Percentiles rank a stretch among this genome's conserved stretches.
These are phyloP conservation scores for Syrphus vitripennis DNA, from an alignment of 2,888 invertebrate species.

Conservation along the genomic window DNA sequence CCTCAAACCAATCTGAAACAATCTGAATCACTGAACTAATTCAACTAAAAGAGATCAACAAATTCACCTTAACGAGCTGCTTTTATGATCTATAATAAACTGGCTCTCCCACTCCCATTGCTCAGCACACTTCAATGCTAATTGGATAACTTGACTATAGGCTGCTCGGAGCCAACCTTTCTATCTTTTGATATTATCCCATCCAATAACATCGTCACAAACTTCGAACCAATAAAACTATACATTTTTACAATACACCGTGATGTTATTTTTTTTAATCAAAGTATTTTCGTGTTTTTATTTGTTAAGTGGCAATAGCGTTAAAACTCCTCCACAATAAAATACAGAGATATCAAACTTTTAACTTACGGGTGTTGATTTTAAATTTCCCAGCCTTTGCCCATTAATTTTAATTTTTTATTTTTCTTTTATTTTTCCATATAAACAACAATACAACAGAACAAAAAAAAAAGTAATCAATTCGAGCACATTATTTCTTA, in stretches of 20 bases:
- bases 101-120: no score
- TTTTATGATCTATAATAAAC: no score
- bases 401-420: constrained; percentile 5
- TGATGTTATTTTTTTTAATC: neutral
- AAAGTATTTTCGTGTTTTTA: neutral
- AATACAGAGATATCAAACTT: neutral
- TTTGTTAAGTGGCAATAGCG: neutral
- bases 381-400: neutral
- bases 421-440: neutral
- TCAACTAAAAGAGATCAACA: no score
- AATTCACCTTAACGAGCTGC: no score
- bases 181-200: neutral
- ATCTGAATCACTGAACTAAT: no score
- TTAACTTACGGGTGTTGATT: neutral
- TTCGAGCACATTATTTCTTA: constrained; percentile 3
- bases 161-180: neutral
- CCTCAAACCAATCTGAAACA: no score
- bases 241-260: neutral
- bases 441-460: neutral
- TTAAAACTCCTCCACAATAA: neutral
- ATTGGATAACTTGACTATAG: neutral
- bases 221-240: neutral
- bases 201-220: neutral
- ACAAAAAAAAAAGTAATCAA: neutral
- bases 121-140: no score